Evolutionary conservation across 2,797 vertebrate genomes (phyloP), one percentile per base, ranked within the genome.

Genomic region (Propithecus perrieri): DNA sequence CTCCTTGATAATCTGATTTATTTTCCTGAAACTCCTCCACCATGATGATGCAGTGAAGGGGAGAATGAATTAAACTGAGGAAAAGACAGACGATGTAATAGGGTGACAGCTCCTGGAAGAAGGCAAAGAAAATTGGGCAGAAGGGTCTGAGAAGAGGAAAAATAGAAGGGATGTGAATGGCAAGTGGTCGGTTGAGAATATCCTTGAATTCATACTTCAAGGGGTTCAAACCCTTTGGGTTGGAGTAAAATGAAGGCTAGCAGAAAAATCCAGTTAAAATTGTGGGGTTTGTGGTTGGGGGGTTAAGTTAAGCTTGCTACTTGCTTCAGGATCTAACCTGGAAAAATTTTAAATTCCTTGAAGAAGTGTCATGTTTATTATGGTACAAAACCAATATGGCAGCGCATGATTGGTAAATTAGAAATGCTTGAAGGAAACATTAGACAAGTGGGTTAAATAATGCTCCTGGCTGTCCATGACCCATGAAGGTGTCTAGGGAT

Each of bases 201-300:
- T 50, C 41, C 57, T 88, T 69, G 30, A 72, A 69, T 74, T 85
- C 4, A 43, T 26, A n/a, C 2, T 13, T 57, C 30, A 22, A 41
- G 43, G 50, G 13, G 33, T 69, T 96, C 61, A 71, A 63, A 71
- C 0, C 3, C 8, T 94, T 92, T 78, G 13, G 12, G 18, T 18
- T 94, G 41, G 11, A 72, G 10, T 88, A 48, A 96, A 76, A n/a
- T 84, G 57, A 89, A 69, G 6, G 28, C 2, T 69, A 89, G 84
- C 41, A 91, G 50, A 87, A 80, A 94, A 95, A 48, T 67, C n/a
- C 53, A 84, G 28, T n/a, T 88, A 79, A 79, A 63, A 84, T 59
- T 46, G 46, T 80, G 30, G 30, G 18, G 13, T 84, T 93, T 35
- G 15, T 53, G 9, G 26, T 12, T 41, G 11, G 6, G 30, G 63